Evolutionary conservation across 2,888 invertebrate genomes (phyloP), one percentile per base, ranked within the genome.

Genomic region (Habrosyne pyritoides): DNA sequence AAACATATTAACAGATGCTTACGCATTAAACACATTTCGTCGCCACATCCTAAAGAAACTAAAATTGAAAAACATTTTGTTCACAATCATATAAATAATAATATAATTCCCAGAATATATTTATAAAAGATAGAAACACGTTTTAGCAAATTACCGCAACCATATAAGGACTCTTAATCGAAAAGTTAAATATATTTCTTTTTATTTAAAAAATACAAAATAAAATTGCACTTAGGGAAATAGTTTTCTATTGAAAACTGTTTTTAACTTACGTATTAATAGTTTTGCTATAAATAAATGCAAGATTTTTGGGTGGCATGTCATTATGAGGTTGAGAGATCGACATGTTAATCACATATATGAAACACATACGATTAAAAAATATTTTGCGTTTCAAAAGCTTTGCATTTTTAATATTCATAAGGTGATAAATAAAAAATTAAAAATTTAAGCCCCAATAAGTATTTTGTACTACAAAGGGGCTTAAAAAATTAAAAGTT

Each of bases 241-340:
- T 63, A 67, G 79, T 80, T 82, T 79, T 79, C 82, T 65, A 70
- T 70, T 60, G 81, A 81, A 77, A 81, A 76, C 73, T 67, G 64
- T 73, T 71, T 70, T 70, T 79, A 74, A 81, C 83, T 84, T 84
- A 87, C 54, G 54, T 66, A 74, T 67, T 82, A 82, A 78, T 81
- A 84, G 77, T 78, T 83, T 72, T 70, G 75, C 70, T 81, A 78
- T 56, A 59, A 75, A 78, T 90, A 90, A 91, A 91, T 90, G 89
- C 88, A 90, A 86, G 81, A 84, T 89, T 86, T 90, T 89, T 91
- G 90, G 90, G 88, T 85, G 86, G 84, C 80, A 81, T 83, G 74
- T 78, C 71, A 79, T 71, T 74, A 65, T 66, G 69, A 61, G 71
- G 66, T 65, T 64, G 65, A 64, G 75, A 76, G 73, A 75, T 61